Conservation (phyloP, 2,888 invertebrate species). For the Nebria brevicollis region DNA sequence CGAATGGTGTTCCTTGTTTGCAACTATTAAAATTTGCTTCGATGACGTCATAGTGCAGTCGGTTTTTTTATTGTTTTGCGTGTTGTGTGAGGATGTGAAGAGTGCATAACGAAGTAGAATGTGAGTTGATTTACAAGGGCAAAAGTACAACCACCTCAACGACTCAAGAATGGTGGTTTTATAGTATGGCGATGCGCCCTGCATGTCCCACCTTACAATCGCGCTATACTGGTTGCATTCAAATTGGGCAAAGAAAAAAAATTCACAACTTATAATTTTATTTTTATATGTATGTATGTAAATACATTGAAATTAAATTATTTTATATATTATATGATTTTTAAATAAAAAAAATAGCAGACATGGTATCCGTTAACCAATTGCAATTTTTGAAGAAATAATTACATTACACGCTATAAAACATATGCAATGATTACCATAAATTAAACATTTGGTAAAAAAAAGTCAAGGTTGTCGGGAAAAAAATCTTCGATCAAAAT, state of each 20-base stretch:
- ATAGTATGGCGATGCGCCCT: not conserved
- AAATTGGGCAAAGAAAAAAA: not conserved
- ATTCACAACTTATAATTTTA: not conserved
- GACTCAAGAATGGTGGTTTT: not conserved
- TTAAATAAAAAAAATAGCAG: not conserved
- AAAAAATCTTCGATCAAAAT: not conserved
- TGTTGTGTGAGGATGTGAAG: not conserved
- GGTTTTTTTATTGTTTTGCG: not conserved
- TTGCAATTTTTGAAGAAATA: not conserved
- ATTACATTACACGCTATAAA: not conserved
- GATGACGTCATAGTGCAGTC: not conserved
- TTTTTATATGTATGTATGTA: no score
- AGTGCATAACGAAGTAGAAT: not conserved
- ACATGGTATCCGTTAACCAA: not conserved
- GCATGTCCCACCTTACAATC: not conserved
- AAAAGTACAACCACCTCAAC: constrained; percentile 34
- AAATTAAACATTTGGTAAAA: not conserved
- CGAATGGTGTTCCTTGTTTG: constrained; percentile 1
- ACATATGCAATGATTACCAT: not conserved
- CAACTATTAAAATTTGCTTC: not conserved
- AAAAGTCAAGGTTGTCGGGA: not conserved
- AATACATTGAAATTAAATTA: no score
- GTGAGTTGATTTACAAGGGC: constrained; percentile 32
- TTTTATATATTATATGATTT: no score
- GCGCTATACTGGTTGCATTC: not conserved